phyloP scores from a whole-genome alignment of 2,888 invertebrate genomes.

The Aporophyla lueneburgensis region DNA sequence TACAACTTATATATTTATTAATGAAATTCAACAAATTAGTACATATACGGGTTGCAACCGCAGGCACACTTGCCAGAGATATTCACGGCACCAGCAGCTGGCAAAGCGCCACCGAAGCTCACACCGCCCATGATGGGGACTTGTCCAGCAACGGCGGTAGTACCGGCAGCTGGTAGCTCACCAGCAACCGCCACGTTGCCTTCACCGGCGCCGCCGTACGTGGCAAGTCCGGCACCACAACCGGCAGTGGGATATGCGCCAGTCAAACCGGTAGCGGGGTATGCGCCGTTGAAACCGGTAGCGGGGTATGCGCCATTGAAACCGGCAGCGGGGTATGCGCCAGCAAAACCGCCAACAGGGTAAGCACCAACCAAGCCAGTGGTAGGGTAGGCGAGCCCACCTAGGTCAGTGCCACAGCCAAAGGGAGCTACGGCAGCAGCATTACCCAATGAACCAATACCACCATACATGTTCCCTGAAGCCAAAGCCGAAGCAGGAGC shows the following conservation, averaged over 20 bases:
- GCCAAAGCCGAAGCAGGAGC: not conserved
- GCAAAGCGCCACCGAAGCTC: not conserved
- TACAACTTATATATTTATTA: not conserved
- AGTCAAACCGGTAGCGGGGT: not conserved
- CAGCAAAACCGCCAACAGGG: not conserved
- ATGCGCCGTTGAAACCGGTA: not conserved
- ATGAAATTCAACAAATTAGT: not conserved
- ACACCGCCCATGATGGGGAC: slow-evolving; percentile 36
- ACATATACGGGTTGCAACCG: not conserved
- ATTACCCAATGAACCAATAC: not conserved
- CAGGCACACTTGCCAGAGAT: not conserved
- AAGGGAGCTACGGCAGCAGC: not conserved
- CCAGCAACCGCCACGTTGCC: slow-evolving; percentile 60
- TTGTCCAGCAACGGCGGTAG: slow-evolving; percentile 43
- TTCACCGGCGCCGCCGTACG: slow-evolving; percentile 55
- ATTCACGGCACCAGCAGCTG: not conserved
- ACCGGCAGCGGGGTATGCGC: not conserved
- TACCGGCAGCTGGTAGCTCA: slow-evolving; percentile 58
- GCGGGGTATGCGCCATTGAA: slow-evolving; percentile 9
- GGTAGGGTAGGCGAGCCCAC: not conserved
- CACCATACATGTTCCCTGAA: not conserved
- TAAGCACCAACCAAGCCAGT: slow-evolving; percentile 7
- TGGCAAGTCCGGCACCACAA: not conserved
- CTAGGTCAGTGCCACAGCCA: not conserved
- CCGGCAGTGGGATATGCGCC: no score